Evolutionary conservation across 2,888 invertebrate genomes (phyloP).

Genomic region (Onthophagus sagittarius): DNA sequence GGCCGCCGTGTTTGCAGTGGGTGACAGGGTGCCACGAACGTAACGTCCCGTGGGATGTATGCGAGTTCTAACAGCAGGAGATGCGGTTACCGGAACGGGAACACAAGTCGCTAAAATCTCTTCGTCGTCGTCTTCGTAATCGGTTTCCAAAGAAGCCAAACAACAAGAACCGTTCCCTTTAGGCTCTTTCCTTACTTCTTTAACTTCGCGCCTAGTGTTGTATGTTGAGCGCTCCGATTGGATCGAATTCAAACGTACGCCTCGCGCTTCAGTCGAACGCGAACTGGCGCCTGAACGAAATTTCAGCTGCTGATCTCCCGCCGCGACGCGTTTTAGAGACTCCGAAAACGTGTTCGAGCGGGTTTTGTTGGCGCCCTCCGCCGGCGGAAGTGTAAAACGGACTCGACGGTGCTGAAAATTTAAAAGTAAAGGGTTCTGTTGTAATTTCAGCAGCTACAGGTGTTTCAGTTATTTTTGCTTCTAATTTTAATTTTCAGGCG

Average conservation of each 20-base stretch:
- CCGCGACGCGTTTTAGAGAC: constrained; percentile 31
- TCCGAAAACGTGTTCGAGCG: constrained; percentile 27
- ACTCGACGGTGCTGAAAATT: constrained; percentile 41
- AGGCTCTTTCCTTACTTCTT: background rate
- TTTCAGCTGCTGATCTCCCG: constrained; percentile 36
- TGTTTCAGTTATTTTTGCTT: background rate
- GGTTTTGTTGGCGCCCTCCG: constrained; percentile 35
- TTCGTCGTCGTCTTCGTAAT: background rate
- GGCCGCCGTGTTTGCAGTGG: constrained; percentile 43
- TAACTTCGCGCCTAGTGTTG: background rate
- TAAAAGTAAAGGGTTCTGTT: background rate
- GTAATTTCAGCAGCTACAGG: background rate
- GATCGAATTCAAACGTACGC: constrained; percentile 9
- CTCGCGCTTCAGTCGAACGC: constrained; percentile 26
- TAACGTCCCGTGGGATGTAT: constrained; percentile 46
- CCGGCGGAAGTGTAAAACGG: constrained; percentile 41
- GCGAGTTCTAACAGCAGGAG: constrained; percentile 41
- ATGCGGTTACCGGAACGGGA: constrained; percentile 37
- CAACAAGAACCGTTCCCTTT: background rate
- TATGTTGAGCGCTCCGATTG: background rate
- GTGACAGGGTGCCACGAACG: constrained; percentile 48
- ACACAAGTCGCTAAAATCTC: constrained; percentile 11
- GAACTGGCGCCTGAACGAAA: constrained; percentile 37
- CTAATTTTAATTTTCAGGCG: too few species aligned
- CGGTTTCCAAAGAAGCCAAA: background rate